Evolutionary conservation across 2,113 vertebrate species (phyloP), one percentile per base, ranked within the genome.

Genomic region (Ptychochromis oligacanthus): DNA sequence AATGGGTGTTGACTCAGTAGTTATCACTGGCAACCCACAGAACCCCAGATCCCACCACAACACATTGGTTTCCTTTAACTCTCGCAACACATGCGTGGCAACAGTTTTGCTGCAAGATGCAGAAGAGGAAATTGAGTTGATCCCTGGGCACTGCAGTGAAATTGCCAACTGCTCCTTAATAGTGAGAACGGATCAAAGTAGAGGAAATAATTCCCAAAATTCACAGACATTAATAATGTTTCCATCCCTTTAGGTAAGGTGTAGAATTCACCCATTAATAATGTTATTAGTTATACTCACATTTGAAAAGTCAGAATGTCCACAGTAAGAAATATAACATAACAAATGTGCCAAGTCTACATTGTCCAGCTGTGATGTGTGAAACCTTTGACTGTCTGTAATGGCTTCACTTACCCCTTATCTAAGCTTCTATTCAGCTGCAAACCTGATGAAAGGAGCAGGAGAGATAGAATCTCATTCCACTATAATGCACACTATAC

Each of bases 371-470:
- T 58, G 81, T 24, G 64, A 13, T 77, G 76, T 84, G 75, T 61
- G 64, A 85, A 86, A 77, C 72, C 14, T n/a, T 11, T 40, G 79
- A 43, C 58, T 11, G 36, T 34, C 82, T 59, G 79, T 83, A 79
- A 87, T 80, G 60, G 64, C 80, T 74, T 88, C 88, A 85, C 90
- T 85, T 88, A 79, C 75, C 76, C 40, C 67, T 89, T 84, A 90
- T 93, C 88, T 65, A 28, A 67, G 57, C 82, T 60, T n/a, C 75
- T 74, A 72, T 85, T 90, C 85, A 87, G 81, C 61, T 34, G 22
- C 79, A 82, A 56, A 80, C 62, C 86, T 79, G 86, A 89, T 87
- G 87, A 92, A 90, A 92, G 78, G 54, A 82, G 65, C 82, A n/a
- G 38, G 24, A 49, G 31, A 79, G 86, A 93, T 87, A 80, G 54